These are phyloP conservation scores for Heliconius melpomene DNA, from an alignment of 1,140 invertebrate species.

Conservation along the genomic window DNA sequence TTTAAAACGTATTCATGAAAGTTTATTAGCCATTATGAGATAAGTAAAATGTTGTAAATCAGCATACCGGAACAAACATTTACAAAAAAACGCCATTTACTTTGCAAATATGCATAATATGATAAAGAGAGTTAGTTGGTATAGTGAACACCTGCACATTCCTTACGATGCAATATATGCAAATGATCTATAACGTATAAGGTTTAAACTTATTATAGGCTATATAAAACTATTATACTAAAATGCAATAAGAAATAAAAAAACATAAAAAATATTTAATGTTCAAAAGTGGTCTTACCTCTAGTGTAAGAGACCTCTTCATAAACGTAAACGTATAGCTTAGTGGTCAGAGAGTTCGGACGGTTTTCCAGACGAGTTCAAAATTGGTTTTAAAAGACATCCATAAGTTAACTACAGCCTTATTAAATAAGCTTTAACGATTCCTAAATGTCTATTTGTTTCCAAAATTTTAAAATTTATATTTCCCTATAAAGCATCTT, in stretches of 20 bases:
- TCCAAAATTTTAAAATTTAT: no score
- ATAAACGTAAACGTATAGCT: no score
- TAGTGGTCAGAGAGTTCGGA: no score
- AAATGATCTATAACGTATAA: neutral
- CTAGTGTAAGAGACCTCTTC: no score
- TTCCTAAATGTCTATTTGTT: no score
- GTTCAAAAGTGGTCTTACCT: no score
- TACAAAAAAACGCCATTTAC: neutral
- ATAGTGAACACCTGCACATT: conserved; percentile 12
- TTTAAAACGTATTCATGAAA: neutral
- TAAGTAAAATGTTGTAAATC: conserved; percentile 13
- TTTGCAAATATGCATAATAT: conserved; percentile 10
- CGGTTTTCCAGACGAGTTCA: no score
- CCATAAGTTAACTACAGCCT: no score
- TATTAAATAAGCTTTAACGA: no score
- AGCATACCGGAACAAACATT: conserved; percentile 30
- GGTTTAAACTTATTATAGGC: neutral
- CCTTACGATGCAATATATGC: neutral
- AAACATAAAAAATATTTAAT: neutral
- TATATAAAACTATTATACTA: neutral
- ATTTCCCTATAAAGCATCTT: no score
- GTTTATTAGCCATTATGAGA: neutral
- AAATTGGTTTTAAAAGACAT: no score
- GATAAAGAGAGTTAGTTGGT: neutral
- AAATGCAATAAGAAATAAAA: neutral